Percentiles rank a stretch among this genome's conserved stretches.
Evolutionary conservation across 2,113 vertebrate species (phyloP).

Genomic region (Physeter macrocephalus): DNA sequence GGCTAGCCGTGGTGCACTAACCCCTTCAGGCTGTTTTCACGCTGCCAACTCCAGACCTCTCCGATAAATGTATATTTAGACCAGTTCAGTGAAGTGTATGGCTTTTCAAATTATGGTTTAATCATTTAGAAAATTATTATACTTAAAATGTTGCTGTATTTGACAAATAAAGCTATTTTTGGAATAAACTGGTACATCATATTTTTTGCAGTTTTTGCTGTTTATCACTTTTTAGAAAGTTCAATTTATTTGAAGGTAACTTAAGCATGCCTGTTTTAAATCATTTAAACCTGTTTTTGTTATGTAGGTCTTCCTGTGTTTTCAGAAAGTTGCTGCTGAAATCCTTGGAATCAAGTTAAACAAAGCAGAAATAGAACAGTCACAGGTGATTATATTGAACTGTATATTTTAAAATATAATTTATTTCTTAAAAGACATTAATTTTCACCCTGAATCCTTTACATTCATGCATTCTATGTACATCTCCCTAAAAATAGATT

Average conservation of each 20-base stretch:
- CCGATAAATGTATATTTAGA: constrained; percentile 61
- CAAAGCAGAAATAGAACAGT: constrained; percentile 99
- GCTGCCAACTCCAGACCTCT: no score
- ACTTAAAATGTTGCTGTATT: constrained; percentile 61
- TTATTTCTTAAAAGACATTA: constrained; percentile 19
- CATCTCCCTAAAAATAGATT: background rate
- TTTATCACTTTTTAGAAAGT: constrained; percentile 73
- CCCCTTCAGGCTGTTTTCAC: no score
- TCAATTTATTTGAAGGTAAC: constrained; percentile 76
- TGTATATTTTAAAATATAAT: constrained; percentile 45
- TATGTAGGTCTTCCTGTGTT: constrained; percentile 94
- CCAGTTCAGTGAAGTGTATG: constrained; percentile 54
- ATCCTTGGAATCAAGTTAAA: constrained; percentile 97
- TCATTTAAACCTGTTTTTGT: constrained; percentile 76
- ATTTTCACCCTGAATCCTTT: background rate
- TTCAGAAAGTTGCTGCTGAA: constrained; percentile 97
- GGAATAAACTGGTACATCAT: constrained; percentile 69
- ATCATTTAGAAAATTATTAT: constrained; percentile 53
- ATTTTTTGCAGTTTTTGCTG: constrained; percentile 72
- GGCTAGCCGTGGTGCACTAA: no score
- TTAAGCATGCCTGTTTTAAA: constrained; percentile 78
- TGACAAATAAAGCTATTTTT: constrained; percentile 74
- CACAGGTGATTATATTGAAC: constrained; percentile 89
- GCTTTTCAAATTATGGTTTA: constrained; percentile 68
- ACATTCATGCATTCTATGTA: background rate